A percentile compares a stretch with the other conserved stretches of the same genome.
Evolutionary conservation across 2,797 vertebrate species (phyloP).

Genomic region (Phoxinus dragarum): DNA sequence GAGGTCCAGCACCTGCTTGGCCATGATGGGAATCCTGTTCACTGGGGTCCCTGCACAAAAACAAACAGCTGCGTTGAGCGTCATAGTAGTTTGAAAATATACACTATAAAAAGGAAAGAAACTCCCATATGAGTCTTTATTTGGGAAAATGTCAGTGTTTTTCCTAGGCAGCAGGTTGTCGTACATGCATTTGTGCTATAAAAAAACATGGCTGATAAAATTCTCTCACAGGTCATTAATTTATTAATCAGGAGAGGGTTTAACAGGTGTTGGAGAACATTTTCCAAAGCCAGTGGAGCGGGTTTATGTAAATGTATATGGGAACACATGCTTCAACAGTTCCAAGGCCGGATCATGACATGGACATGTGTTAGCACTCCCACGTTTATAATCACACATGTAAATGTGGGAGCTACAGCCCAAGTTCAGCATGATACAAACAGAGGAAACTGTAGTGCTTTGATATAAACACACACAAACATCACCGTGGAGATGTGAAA

Average conservation of each 20-base stretch:
- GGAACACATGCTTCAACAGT: conserved; percentile 31
- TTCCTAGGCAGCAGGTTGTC: neutral
- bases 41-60: conserved; percentile 89
- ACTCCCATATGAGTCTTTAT: neutral
- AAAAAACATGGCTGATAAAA: neutral
- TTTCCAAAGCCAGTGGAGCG: neutral
- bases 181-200: neutral
- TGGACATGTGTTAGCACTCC: conserved; percentile 51
- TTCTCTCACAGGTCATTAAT: conserved; percentile 5
- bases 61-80: neutral
- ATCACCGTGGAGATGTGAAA: conserved; percentile 70
- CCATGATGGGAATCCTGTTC: conserved; percentile 98
- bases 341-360: conserved; percentile 42
- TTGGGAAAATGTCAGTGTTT: neutral
- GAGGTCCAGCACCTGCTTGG: conserved; percentile 96
- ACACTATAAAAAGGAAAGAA: neutral
- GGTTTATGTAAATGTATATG: neutral
- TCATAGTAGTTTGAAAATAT: no score
- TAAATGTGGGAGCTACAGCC: neutral
- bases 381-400: conserved; percentile 10
- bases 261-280: conserved; percentile 25
- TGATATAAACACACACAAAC: conserved; percentile 74
- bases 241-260: neutral
- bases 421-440: conserved; percentile 56
- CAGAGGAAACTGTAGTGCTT: conserved; percentile 58